phyloP scores from a whole-genome alignment of 2,797 vertebrate species.

The Alauda arvensis region DNA sequence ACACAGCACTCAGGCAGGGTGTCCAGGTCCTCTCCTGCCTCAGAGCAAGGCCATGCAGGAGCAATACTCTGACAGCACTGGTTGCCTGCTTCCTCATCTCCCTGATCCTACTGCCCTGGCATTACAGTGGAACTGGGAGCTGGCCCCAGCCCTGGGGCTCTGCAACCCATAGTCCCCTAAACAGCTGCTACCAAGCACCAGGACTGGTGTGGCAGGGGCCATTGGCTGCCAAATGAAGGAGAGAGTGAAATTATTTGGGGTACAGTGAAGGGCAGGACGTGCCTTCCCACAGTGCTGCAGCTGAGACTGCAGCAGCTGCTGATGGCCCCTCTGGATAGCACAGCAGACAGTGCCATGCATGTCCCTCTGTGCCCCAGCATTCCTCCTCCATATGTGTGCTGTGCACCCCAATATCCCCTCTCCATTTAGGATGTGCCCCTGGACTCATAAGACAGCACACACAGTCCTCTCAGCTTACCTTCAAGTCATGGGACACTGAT shows the following conservation, averaged over 20 bases:
- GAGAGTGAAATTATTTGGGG: not conserved
- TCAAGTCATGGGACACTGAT: not conserved
- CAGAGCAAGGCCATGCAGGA: not conserved
- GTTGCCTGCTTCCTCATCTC: accelerated
- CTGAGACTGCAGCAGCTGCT: not conserved
- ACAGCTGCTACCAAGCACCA: not conserved
- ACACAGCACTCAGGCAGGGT: not conserved
- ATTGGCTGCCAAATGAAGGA: not conserved
- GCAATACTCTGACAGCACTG: not conserved
- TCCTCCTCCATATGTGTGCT: not conserved
- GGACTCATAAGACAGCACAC: not conserved
- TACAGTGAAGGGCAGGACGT: accelerated
- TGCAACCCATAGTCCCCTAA: too few relatives aligned
- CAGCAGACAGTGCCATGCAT: accelerated
- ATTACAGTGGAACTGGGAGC: not conserved
- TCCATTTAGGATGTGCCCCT: not conserved
- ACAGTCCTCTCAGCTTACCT: not conserved
- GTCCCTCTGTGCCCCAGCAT: not conserved
- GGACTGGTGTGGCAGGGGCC: not conserved
- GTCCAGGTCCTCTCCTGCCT: not conserved
- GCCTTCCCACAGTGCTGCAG: accelerated
- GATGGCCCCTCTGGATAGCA: not conserved
- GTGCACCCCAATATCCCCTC: not conserved
- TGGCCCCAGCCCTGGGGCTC: not conserved
- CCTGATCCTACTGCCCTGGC: too few relatives aligned